Percentiles rank a stretch among this genome's conserved stretches.
These are phyloP conservation scores for Clarias laeviceps DNA, from an alignment of 2,797 vertebrate species.

Conservation along the genomic window DNA sequence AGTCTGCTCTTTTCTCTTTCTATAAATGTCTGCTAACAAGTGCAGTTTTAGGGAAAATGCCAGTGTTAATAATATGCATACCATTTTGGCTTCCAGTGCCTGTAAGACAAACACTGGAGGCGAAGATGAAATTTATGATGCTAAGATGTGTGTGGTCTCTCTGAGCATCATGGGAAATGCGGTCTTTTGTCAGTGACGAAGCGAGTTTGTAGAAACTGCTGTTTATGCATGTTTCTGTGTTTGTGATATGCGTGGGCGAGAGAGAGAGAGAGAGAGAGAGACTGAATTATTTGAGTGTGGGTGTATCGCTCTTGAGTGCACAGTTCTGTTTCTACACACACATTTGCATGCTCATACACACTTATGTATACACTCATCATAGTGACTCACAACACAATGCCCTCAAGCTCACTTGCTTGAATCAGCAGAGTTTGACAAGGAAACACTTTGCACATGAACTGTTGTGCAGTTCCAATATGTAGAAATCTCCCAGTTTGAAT, in stretches of 20 bases:
- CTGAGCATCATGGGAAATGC: constrained; percentile 32
- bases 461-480: background rate
- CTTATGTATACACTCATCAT: constrained; percentile 28
- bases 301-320: constrained; percentile 37
- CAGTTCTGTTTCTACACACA: constrained; percentile 34
- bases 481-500: background rate
- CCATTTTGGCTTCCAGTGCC: background rate
- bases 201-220: constrained; percentile 2
- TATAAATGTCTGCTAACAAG: background rate
- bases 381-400: constrained; percentile 45
- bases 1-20: background rate
- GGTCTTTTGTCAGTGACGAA: constrained; percentile 27
- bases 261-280: constrained; percentile 12
- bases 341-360: constrained; percentile 18
- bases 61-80: background rate
- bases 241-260: constrained; percentile 17
- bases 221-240: constrained; percentile 35
- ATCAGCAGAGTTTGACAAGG: constrained; percentile 46
- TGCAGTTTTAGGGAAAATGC: background rate
- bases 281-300: constrained; percentile 30
- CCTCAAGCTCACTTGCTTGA: constrained; percentile 32
- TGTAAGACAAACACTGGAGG: background rate
- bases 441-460: constrained; percentile 29
- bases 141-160: background rate
- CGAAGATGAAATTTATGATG: background rate